phyloP scores from a whole-genome alignment of 2,888 invertebrate genomes.

The Cotesia congregata region DNA sequence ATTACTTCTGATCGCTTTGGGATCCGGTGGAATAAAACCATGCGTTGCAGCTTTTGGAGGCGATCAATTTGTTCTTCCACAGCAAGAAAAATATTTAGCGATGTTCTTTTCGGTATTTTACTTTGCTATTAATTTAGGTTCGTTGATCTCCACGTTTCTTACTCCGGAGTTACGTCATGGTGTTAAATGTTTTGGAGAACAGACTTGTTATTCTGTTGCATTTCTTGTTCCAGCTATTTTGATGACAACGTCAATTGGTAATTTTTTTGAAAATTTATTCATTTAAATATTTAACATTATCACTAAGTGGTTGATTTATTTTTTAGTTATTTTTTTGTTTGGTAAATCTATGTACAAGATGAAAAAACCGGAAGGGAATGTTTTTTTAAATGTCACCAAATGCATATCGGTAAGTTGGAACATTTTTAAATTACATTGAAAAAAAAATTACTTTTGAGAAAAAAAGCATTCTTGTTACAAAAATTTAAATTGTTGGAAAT shows the following conservation, averaged over 20 bases:
- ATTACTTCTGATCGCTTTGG: constrained; percentile 84
- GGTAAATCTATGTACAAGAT: constrained; percentile 85
- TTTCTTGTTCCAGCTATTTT: constrained; percentile 91
- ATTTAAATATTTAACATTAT: background rate
- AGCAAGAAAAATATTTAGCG: constrained; percentile 83
- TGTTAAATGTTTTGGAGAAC: constrained; percentile 82
- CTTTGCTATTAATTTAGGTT: constrained; percentile 93
- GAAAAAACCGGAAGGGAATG: constrained; percentile 85
- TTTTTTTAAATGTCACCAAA: constrained; percentile 82
- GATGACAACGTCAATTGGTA: constrained; percentile 87
- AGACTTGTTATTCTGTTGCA: constrained; percentile 86
- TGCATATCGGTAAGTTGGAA: constrained; percentile 81
- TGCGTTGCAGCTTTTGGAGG: constrained; percentile 91
- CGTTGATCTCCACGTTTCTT: constrained; percentile 87
- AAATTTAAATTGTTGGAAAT: too few relatives aligned
- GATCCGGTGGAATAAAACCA: constrained; percentile 89
- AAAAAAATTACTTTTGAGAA: constrained; percentile 5
- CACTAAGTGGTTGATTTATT: constrained; percentile 3
- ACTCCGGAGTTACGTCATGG: constrained; percentile 89
- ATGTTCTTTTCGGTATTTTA: constrained; percentile 95
- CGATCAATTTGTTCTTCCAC: constrained; percentile 86
- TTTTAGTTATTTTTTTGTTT: constrained; percentile 83
- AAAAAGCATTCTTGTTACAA: background rate
- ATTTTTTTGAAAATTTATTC: constrained; percentile 56
- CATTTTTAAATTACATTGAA: constrained; percentile 8